phyloP scores from a whole-genome alignment of 2,888 invertebrate genomes.

The Fragum whitleyi region DNA sequence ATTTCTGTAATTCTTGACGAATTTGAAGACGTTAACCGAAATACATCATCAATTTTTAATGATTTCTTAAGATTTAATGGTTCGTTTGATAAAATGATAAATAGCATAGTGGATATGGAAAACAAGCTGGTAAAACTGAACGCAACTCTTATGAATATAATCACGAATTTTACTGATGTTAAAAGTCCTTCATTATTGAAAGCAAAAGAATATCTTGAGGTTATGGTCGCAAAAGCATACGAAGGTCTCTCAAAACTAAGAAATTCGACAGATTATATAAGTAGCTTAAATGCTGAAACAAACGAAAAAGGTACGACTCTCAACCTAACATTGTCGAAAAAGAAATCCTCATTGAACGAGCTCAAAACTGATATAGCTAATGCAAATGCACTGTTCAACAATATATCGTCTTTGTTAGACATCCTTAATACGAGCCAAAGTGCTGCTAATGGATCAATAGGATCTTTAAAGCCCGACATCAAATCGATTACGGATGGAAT shows the following conservation, averaged over 20 bases:
- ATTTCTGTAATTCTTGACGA: conserved; percentile 34
- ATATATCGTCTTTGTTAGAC: conserved; percentile 21
- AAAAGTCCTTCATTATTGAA: conserved; percentile 37
- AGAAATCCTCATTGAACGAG: conserved; percentile 34
- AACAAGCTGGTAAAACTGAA: not conserved
- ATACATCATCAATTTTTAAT: not conserved
- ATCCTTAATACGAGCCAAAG: conserved; percentile 8
- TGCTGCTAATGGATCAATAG: conserved; percentile 21
- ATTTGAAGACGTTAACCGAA: conserved; percentile 23
- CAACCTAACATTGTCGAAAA: conserved; percentile 35
- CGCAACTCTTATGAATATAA: not conserved
- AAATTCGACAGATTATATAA: conserved; percentile 9
- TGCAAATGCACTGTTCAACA: conserved; percentile 15
- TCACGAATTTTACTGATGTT: conserved; percentile 44
- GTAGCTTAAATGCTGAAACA: not conserved
- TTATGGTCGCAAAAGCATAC: conserved; percentile 26
- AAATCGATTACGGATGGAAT: conserved; percentile 29
- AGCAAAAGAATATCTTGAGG: conserved; percentile 29
- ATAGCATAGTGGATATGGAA: not conserved
- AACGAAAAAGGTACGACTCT: not conserved
- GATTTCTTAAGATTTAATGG: not conserved
- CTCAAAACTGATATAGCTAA: conserved; percentile 39
- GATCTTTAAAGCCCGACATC: conserved; percentile 30
- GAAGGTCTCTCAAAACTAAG: conserved; percentile 23
- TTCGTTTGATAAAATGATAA: not conserved